Base-by-base conservation (phyloP, 1,140 invertebrate species). In the Magallana gigas region DNA sequence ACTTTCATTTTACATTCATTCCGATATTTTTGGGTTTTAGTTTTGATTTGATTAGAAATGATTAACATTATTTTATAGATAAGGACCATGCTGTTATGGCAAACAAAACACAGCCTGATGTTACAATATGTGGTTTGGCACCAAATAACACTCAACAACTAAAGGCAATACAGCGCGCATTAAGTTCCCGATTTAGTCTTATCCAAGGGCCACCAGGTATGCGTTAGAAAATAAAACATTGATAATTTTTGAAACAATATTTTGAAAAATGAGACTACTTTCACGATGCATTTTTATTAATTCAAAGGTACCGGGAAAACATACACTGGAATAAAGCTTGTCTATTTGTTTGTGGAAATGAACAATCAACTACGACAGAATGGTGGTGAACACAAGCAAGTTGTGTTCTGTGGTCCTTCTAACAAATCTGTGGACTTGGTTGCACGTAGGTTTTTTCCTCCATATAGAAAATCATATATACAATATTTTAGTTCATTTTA, bases 141-240 rank as follows among this genome's bases (percentile, higher is more conserved):
- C n/a, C 4, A 18, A 92, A 91, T 62, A 92, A 92, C 59, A 14
- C 14, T 23, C 64, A 85, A 1, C 92, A 92, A 56, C 64, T 84
- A 14, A 59, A 87, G 76, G 92, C 92, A 23, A 91, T 92, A 23
- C 48, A 83, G 8, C 90, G 88, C 71, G 90, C 92, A 1, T 62
- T 92, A 5, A 88, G 36, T 57, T 88, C 85, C 58, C 84, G 83
- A 64, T 91, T 93, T 36, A 91, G 91, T 16, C 71, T 93, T 18
- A 93, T 93, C 56, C 92, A 93, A 85, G 93, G 93, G 36, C 93
- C 93, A 18, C 93, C 93, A 89, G 93, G 93, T 93, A 85, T 62
- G 36, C 56, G 8, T 14, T 16, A 23, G 7, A 57, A 18, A 18
- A 12, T 68, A 8, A 4, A 81, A 11, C 12, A 48, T 48, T 48